Percentiles rank a stretch among this genome's conserved stretches.
phyloP scores from a whole-genome alignment of 2,888 invertebrate species.

The Acrobasis suavella region DNA sequence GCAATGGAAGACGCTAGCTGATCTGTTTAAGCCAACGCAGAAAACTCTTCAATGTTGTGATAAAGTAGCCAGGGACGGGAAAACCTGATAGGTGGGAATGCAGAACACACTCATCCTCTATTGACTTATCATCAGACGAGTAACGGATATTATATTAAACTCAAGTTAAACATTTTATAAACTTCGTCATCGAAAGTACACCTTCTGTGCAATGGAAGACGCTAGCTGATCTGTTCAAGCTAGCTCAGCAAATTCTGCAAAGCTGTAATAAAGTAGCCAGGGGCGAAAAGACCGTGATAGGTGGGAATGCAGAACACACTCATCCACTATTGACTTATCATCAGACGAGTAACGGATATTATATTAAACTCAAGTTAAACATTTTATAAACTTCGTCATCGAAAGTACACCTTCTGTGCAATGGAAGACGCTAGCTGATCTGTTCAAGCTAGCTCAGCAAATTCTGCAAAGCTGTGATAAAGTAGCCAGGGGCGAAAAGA shows the following conservation, averaged over 20 bases:
- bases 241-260: slow-evolving; percentile 39
- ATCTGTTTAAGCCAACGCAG: slow-evolving; percentile 25
- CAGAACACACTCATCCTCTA: slow-evolving; percentile 5
- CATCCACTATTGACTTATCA: slow-evolving; percentile 8
- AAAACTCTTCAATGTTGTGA: slow-evolving; percentile 42
- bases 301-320: not conserved
- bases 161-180: not conserved
- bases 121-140: slow-evolving; percentile 8
- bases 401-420: slow-evolving; percentile 15
- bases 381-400: no score
- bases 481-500: not conserved
- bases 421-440: slow-evolving; percentile 11
- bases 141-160: slow-evolving; percentile 12
- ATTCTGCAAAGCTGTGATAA: slow-evolving; percentile 32
- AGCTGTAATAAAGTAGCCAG: slow-evolving; percentile 28
- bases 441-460: slow-evolving; percentile 26
- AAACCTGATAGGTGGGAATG: not conserved
- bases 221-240: slow-evolving; percentile 22
- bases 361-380: slow-evolving; percentile 8
- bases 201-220: slow-evolving; percentile 14
- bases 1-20: slow-evolving; percentile 12
- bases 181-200: slow-evolving; percentile 1
- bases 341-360: slow-evolving; percentile 4
- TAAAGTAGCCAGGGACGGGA: slow-evolving; percentile 5
- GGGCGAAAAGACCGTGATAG: slow-evolving; percentile 5